Base-by-base conservation (phyloP, 2,113 vertebrate species). In the Ornithorhynchus anatinus region DNA sequence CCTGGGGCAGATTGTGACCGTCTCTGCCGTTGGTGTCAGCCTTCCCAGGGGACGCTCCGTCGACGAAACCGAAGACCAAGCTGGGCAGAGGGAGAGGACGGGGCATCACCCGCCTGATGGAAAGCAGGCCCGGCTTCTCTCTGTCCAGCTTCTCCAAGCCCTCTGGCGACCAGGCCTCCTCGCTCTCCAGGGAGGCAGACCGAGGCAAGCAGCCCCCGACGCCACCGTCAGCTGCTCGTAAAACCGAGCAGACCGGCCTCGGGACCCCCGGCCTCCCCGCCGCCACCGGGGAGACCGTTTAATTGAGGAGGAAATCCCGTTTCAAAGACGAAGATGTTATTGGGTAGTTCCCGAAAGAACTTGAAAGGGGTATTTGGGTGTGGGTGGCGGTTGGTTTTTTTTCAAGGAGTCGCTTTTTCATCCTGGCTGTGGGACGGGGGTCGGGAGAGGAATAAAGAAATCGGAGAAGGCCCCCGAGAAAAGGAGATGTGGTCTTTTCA, bases 101-200 rank as follows among this genome's bases (percentile, higher is more conserved):
- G 89, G 92, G 91, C 66, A 86, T 93, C 27, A 87, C 64, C 35
- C 81, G 70, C 1, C 59, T 92, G 31, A 62, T 91, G 43, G 84
- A 77, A 60, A 87, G 65, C 61, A 43, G n/a, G n/a, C n/a, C n/a
- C n/a, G n/a, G n/a, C n/a, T n/a, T n/a, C n/a, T n/a, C n/a, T n/a
- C n/a, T 44, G 8, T 25, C 67, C 66, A 68, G 58, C 37, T 58
- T 82, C 2, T 58, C 73, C 25, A 53, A 3, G 27, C 57, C 75
- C 37, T 69, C 66, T 47, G 77, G 54, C 76, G 62, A 20, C 75
- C 83, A 77, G 35, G 27, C 2, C 59, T 38, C 40, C 37, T 25
- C 40, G 47, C 17, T 19, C 48, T 22, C 29, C n/a, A n/a, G n/a
- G n/a, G n/a, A n/a, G n/a, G n/a, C n/a, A n/a, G n/a, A n/a, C n/a